Base-by-base conservation (phyloP, 2,888 invertebrate species). In the Hirtodrosophila duncani region DNA sequence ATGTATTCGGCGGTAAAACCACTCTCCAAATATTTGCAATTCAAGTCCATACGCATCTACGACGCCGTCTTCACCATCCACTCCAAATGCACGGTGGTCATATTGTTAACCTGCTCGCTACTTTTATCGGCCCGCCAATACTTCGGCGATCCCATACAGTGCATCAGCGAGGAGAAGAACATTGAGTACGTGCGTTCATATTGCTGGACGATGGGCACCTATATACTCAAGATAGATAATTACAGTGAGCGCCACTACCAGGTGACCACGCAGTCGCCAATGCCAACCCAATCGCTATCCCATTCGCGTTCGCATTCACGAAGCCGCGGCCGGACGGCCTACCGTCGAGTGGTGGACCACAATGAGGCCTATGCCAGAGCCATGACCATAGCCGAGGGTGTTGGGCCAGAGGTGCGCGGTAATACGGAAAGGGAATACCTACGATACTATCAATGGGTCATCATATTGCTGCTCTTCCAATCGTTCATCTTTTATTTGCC, bases 71-170 rank as follows among this genome's bases (percentile, higher is more conserved):
- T 93, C 83, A 90, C 91, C 37, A 88, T 94, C 83, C 94, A 94
- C 85, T 93, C 93, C 29, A 85, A 91, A 81, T 88, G 91, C 27
- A 92, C 94, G 0, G 91, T 92, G 31, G 89, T 92, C 41, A 89
- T 94, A 77, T 86, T 95, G 53, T 87, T 94, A 29, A 89, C 92
- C 34, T 93, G 92, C 84, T 92, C 93, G 1, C 87, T 94, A 67
- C 85, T 95, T 69, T 90, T 95, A 37, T 92, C 93, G 30, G 91
- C 93, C 2, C 92, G 93, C 72, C 94, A 95, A 84, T 94, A 94
- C 86, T 94, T 95, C 75, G 95, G 95, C 0, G 93, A 95, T 74
- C 94, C 95, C 1, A 95, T 96, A 37, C 91, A 92, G 77, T 95
- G 95, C 85, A 89, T 91, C 82, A 88, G 88, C 18, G 88, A 89